These are phyloP conservation scores for Drosophila melanica DNA, from an alignment of 1,140 invertebrate species.

Conservation along the genomic window DNA sequence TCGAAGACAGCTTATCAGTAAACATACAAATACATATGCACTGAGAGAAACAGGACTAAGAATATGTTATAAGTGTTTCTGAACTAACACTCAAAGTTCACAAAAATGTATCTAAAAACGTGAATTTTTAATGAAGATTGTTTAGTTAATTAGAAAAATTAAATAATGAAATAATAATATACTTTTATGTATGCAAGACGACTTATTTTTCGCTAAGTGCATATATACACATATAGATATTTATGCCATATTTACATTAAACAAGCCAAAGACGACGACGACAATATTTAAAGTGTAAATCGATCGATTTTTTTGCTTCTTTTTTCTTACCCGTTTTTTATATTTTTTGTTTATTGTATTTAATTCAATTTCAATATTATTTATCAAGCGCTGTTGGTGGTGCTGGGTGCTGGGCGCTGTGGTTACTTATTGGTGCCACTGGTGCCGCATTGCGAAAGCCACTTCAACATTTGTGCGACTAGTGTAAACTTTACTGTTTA, in stretches of 20 bases:
- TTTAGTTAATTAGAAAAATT: no score
- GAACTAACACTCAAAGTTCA: no score
- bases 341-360: slow-evolving; percentile 73
- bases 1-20: slow-evolving; percentile 63
- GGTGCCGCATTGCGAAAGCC: slow-evolving; percentile 36
- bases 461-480: slow-evolving; percentile 46
- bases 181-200: slow-evolving; percentile 19
- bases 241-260: slow-evolving; percentile 51
- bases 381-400: slow-evolving; percentile 48
- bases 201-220: not conserved
- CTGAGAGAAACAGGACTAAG: slow-evolving; percentile 15
- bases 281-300: slow-evolving; percentile 73
- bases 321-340: not conserved
- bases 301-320: slow-evolving; percentile 55
- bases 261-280: slow-evolving; percentile 16
- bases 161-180: no score
- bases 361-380: slow-evolving; percentile 81
- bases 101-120: no score
- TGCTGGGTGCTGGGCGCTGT: slow-evolving; percentile 4
- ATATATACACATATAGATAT: slow-evolving; percentile 21
- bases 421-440: slow-evolving; percentile 35
- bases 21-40: slow-evolving; percentile 40
- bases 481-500: slow-evolving; percentile 54
- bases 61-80: no score
- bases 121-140: no score